Evolutionary conservation across 2,797 vertebrate genomes (phyloP).

Genomic region (Botia almorhae): DNA sequence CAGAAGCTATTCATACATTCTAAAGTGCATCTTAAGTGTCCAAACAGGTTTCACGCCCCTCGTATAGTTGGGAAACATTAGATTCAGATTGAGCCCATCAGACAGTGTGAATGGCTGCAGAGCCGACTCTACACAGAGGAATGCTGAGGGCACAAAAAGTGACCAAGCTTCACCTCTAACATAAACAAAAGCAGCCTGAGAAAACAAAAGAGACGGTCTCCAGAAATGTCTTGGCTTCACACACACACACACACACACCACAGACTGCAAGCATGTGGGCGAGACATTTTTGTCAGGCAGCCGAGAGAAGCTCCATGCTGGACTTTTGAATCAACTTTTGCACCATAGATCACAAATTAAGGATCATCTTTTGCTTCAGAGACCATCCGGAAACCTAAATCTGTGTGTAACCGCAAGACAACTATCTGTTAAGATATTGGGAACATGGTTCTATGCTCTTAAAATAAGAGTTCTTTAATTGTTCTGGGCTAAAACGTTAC

Average conservation of each 20-base stretch:
- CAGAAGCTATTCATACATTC: too few relatives aligned
- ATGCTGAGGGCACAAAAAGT: conserved; percentile 25
- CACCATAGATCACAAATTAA: too few relatives aligned
- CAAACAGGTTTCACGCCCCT: too few relatives aligned
- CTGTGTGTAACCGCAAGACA: too few relatives aligned
- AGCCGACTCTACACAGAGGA: conserved; percentile 12
- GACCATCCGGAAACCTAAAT: too few relatives aligned
- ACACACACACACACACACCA: conserved; percentile 48
- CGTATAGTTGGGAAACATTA: neutral
- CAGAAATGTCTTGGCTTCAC: conserved; percentile 22
- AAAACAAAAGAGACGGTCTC: conserved; percentile 28
- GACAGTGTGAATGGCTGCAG: neutral
- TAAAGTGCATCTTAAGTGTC: too few relatives aligned
- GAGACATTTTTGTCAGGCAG: conserved; percentile 53
- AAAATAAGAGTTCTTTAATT: too few relatives aligned
- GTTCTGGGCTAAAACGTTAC: too few relatives aligned
- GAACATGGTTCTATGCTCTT: too few relatives aligned
- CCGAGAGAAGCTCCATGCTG: conserved; percentile 70
- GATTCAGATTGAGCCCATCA: neutral
- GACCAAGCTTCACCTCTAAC: conserved; percentile 25
- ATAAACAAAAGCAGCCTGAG: conserved; percentile 35
- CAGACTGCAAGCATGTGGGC: conserved; percentile 45
- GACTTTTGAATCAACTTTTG: conserved; percentile 70
- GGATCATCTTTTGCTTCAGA: too few relatives aligned
- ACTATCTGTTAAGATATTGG: too few relatives aligned